phyloP scores from a whole-genome alignment of 2,888 invertebrate genomes.

The Perithous albicinctus region DNA sequence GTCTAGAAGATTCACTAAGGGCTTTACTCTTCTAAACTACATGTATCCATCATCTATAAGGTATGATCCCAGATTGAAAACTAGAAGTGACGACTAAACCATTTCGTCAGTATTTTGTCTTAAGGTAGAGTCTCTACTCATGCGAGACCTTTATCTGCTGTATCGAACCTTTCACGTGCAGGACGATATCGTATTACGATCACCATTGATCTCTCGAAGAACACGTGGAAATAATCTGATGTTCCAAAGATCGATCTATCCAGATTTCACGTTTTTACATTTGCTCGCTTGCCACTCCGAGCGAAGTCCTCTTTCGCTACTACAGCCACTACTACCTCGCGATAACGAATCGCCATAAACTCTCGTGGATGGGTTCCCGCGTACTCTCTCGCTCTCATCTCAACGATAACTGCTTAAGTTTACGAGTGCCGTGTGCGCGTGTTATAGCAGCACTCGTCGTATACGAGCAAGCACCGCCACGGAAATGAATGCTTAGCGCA shows the following conservation, averaged over 20 bases:
- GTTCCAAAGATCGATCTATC: conserved; percentile 38
- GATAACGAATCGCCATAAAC: conserved; percentile 69
- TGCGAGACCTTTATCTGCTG: not conserved
- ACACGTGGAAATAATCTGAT: conserved; percentile 37
- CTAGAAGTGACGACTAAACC: not conserved
- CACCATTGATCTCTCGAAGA: not conserved
- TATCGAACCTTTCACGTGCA: not conserved
- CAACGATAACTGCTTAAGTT: conserved; percentile 61
- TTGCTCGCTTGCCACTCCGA: conserved; percentile 41
- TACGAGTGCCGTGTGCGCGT: conserved; percentile 63
- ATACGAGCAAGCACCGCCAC: conserved; percentile 45
- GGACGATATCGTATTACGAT: not conserved
- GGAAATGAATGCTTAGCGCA: conserved; percentile 66
- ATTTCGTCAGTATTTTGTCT: not conserved
- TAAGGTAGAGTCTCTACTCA: not conserved
- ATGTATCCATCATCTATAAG: not conserved
- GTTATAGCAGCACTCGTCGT: conserved; percentile 52
- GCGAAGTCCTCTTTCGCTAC: conserved; percentile 33
- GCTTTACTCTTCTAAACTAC: not conserved
- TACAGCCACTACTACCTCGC: conserved; percentile 34
- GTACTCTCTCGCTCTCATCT: conserved; percentile 35
- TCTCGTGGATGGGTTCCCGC: conserved; percentile 52
- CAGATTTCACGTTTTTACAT: conserved; percentile 47
- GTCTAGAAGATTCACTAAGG: too few relatives aligned
- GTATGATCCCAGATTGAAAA: not conserved